phyloP scores from a whole-genome alignment of 2,797 vertebrate species.

The Natrix natrix region DNA sequence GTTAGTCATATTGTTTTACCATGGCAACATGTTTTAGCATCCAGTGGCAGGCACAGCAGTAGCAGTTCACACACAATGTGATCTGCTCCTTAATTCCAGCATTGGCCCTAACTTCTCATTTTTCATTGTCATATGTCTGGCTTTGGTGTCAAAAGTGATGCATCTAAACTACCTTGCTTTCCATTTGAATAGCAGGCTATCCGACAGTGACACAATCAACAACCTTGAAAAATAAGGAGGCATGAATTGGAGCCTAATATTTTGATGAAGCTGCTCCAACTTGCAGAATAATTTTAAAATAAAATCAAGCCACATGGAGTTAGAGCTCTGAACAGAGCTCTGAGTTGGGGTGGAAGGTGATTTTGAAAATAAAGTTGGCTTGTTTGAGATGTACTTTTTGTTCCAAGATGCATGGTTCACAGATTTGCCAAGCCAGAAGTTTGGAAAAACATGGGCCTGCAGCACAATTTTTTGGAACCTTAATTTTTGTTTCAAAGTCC shows the following conservation, averaged over 20 bases:
- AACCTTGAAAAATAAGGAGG: slow-evolving; percentile 41
- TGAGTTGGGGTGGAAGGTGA: background rate
- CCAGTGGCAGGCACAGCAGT: slow-evolving; percentile 20
- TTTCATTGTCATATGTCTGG: slow-evolving; percentile 50
- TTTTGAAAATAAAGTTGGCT: background rate
- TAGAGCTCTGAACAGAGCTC: background rate
- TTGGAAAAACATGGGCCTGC: background rate
- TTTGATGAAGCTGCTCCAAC: slow-evolving; percentile 21
- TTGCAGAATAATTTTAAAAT: slow-evolving; percentile 47
- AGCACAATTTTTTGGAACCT: background rate
- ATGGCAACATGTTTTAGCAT: slow-evolving; percentile 33
- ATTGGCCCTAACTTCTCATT: slow-evolving; percentile 49
- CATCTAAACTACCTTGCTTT: slow-evolving; percentile 35
- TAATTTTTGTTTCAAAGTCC: background rate
- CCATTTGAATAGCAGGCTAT: slow-evolving; percentile 26
- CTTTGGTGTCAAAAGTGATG: slow-evolving; percentile 54
- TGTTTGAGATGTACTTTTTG: background rate
- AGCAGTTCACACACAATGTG: slow-evolving; percentile 35
- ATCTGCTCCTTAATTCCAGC: slow-evolving; percentile 61
- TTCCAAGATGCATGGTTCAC: background rate
- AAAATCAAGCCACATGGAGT: slow-evolving; percentile 2
- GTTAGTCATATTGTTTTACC: slow-evolving; percentile 39
- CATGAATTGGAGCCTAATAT: slow-evolving; percentile 32
- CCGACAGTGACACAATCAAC: slow-evolving; percentile 46
- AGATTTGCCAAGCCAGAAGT: background rate